Evolutionary conservation across 2,888 invertebrate genomes (phyloP).

Genomic region (Platycheirus albimanus): DNA sequence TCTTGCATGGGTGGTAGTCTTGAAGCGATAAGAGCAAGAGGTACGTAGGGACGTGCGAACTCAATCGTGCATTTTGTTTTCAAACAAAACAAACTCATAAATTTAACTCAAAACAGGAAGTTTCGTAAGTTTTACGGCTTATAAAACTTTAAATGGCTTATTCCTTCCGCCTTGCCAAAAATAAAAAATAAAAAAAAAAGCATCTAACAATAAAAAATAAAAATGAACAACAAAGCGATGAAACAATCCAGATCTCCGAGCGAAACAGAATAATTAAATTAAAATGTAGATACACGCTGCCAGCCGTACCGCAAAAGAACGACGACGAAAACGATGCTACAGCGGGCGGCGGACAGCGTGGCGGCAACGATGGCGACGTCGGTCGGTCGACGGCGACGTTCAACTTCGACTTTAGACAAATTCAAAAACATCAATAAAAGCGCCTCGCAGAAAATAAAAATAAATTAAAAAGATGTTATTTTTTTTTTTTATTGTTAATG

Average conservation of each 20-base stretch:
- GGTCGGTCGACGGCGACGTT: background rate
- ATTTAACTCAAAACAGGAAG: slow-evolving; percentile 6
- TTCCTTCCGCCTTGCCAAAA: slow-evolving; percentile 7
- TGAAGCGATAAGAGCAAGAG: too few species aligned
- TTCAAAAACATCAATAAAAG: background rate
- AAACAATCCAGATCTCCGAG: slow-evolving; percentile 6
- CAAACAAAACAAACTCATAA: background rate
- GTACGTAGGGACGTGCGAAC: too few species aligned
- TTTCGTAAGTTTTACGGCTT: background rate
- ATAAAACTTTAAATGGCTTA: slow-evolving; percentile 11
- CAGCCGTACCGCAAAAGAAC: background rate
- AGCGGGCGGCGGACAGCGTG: too few species aligned
- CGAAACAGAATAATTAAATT: slow-evolving; percentile 11
- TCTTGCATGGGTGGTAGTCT: too few species aligned
- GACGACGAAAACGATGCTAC: too few species aligned
- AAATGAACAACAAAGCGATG: slow-evolving; percentile 13
- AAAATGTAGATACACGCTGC: background rate
- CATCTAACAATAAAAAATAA: background rate
- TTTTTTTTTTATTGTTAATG: background rate
- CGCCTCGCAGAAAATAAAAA: too few species aligned
- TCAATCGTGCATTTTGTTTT: background rate
- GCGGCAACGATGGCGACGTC: too few species aligned
- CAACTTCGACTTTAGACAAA: background rate
- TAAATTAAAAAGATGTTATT: background rate
- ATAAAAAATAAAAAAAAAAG: background rate